phyloP scores from a whole-genome alignment of 2,888 invertebrate species.

The Cepaea hortensis region DNA sequence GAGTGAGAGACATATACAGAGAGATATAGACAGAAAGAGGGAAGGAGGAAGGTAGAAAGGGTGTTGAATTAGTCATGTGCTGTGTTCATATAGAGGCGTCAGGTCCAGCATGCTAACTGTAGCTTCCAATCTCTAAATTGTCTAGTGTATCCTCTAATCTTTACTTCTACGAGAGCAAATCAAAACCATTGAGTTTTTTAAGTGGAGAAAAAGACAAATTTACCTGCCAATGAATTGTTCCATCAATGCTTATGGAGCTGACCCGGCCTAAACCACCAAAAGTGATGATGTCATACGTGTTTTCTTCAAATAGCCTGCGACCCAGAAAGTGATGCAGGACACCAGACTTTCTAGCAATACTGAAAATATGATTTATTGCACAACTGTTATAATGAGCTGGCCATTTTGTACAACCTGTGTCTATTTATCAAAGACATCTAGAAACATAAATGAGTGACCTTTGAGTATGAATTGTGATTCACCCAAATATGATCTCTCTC shows the following conservation, averaged over 20 bases:
- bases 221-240: constrained; percentile 74
- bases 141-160: too few species aligned
- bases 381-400: not conserved
- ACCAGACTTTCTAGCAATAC: constrained; percentile 67
- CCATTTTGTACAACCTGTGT: not conserved
- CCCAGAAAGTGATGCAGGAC: constrained; percentile 69
- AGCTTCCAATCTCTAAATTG: too few species aligned
- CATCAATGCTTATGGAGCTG: constrained; percentile 69
- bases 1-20: too few species aligned
- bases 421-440: not conserved
- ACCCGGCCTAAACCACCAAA: constrained; percentile 68
- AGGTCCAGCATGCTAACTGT: not conserved
- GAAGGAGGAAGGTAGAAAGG: too few species aligned
- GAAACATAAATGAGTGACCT: too few species aligned
- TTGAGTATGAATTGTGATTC: too few species aligned
- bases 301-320: constrained; percentile 65
- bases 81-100: too few species aligned
- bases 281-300: constrained; percentile 68
- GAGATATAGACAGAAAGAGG: too few species aligned
- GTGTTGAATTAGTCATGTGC: too few species aligned
- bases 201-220: not conserved
- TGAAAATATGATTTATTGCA: constrained; percentile 43
- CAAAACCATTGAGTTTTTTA: not conserved
- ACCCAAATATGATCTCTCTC: too few species aligned
- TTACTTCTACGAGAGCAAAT: not conserved